Conservation (phyloP, 2,797 vertebrate species). For the Hirundo rustica region DNA sequence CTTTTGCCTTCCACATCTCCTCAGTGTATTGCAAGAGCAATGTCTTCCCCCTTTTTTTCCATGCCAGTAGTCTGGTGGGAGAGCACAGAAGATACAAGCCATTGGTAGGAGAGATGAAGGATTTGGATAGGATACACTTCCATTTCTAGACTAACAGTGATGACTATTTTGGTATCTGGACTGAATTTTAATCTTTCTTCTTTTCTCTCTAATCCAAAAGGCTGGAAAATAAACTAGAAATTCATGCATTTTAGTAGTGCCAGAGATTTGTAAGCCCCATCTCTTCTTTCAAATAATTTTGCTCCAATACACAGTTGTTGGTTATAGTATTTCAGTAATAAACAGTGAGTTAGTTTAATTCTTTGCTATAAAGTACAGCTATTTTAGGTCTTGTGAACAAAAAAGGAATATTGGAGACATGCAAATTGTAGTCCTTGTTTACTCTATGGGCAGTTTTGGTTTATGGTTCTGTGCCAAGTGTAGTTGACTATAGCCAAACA, state of each 20-base stretch:
- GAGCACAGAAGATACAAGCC: background rate
- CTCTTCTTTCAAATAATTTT: background rate
- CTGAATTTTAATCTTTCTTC: background rate
- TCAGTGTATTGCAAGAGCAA: background rate
- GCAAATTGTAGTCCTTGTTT: background rate
- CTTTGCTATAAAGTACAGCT: background rate
- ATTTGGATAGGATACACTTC: background rate
- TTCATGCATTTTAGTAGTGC: background rate
- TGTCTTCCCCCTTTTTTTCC: background rate
- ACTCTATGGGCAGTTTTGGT: background rate
- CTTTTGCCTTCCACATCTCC: background rate
- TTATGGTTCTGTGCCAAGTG: background rate
- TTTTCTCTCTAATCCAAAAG: background rate
- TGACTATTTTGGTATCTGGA: background rate
- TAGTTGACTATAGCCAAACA: background rate
- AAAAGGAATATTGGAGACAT: background rate
- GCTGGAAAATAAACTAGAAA: background rate
- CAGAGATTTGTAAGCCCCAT: background rate
- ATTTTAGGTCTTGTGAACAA: background rate
- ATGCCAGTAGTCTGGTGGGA: background rate
- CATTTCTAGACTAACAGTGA: background rate
- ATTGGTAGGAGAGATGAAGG: background rate
- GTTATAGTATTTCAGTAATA: background rate
- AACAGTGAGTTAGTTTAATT: background rate
- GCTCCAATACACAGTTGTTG: background rate